Percentiles rank a stretch among this genome's conserved stretches.
Conservation (phyloP, 2,113 vertebrate species). For the Pampusana beccarii region DNA sequence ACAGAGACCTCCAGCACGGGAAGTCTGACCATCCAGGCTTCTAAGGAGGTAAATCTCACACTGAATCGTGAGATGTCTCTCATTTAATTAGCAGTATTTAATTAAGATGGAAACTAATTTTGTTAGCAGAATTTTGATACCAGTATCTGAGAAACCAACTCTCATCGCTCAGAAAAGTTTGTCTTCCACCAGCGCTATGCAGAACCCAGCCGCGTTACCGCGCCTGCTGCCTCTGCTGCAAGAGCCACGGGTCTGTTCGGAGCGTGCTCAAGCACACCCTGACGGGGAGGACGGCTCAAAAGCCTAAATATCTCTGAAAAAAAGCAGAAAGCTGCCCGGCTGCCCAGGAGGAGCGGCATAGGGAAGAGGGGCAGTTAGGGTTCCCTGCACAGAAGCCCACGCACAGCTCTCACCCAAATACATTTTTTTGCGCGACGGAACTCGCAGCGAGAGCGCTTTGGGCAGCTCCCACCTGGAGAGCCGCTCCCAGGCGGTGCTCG, state of each 20-base stretch:
- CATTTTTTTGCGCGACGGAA: fast-evolving
- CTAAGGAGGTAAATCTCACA: background rate
- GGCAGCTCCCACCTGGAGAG: background rate
- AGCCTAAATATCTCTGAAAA: background rate
- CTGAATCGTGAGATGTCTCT: background rate
- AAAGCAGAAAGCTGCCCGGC: background rate
- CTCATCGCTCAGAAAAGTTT: fast-evolving
- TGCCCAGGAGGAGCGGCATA: no score
- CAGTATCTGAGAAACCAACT: background rate
- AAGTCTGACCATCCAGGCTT: fast-evolving
- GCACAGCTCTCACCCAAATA: fast-evolving
- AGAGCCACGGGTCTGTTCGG: fast-evolving
- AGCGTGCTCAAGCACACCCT: fast-evolving
- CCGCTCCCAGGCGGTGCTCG: background rate
- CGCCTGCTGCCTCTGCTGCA: no score
- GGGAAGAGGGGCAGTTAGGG: fast-evolving
- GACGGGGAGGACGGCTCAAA: fast-evolving
- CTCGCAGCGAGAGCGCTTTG: fast-evolving
- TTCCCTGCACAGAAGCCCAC: fast-evolving
- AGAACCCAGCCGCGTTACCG: fast-evolving
- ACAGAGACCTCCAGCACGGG: fast-evolving
- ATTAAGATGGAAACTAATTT: background rate
- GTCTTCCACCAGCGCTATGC: fast-evolving
- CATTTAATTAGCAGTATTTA: background rate
- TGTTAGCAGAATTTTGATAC: no score